Evolutionary conservation across 2,797 vertebrate species (phyloP).

Genomic region (Myotis findleyi): DNA sequence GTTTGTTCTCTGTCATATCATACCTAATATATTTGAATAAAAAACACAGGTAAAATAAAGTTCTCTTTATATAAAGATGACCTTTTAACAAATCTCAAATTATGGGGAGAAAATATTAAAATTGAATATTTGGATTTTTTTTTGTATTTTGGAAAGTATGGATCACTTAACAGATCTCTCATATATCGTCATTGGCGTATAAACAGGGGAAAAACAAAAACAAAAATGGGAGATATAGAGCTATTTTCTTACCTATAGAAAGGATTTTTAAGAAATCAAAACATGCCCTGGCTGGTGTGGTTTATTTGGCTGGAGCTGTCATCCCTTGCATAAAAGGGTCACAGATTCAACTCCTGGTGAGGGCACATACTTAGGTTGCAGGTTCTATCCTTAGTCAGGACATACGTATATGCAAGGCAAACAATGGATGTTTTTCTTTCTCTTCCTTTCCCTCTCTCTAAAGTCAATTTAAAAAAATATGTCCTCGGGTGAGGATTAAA

Average conservation of each 20-base stretch:
- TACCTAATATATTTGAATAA: neutral
- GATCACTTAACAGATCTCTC: neutral
- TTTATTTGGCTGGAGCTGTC: no score
- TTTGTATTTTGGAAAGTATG: neutral
- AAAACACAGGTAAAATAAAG: neutral
- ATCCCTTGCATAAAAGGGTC: no score
- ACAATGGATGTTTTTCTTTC: no score
- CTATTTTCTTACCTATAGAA: neutral
- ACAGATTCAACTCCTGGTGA: no score
- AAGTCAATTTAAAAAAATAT: no score
- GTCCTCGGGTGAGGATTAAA: no score
- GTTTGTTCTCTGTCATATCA: neutral
- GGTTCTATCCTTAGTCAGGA: no score
- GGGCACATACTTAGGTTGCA: no score
- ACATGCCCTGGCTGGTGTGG: neutral
- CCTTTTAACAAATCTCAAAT: neutral
- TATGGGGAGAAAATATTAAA: neutral
- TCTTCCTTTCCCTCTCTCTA: no score
- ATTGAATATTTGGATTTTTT: neutral
- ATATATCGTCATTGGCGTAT: neutral
- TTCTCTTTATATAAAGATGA: neutral
- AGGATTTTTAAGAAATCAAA: conserved; percentile 16
- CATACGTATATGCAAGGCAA: no score
- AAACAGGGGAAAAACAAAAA: neutral
- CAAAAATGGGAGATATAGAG: neutral